phyloP scores from a whole-genome alignment of 2,888 invertebrate genomes.

The Villa cingulata region DNA sequence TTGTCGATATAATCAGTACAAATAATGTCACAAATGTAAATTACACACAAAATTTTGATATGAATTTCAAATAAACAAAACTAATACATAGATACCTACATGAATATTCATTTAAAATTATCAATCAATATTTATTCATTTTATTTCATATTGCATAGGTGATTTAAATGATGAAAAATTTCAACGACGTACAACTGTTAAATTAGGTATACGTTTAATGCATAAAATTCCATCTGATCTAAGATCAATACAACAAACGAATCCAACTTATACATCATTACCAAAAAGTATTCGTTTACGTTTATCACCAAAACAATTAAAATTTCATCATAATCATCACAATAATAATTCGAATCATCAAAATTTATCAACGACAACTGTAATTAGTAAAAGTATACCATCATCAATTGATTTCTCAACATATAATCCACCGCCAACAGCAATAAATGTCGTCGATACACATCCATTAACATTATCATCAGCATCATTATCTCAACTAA shows the following conservation, averaged over 20 bases:
- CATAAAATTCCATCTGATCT: conserved; percentile 37
- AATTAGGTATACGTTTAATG: conserved; percentile 67
- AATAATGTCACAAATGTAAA: too few species aligned
- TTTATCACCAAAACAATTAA: conserved; percentile 20
- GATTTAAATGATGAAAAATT: conserved; percentile 65
- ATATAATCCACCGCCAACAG: not conserved
- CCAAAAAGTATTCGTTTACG: conserved; percentile 18
- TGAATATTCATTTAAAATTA: too few species aligned
- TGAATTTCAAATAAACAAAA: too few species aligned
- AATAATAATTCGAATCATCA: not conserved
- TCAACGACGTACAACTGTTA: conserved; percentile 57
- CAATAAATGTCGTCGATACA: conserved; percentile 4
- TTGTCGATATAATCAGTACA: too few species aligned
- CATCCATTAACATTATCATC: conserved; percentile 5
- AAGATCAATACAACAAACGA: conserved; percentile 16
- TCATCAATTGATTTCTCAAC: conserved; percentile 2
- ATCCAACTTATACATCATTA: conserved; percentile 14
- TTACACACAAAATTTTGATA: too few species aligned
- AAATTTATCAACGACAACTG: not conserved
- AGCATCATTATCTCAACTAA: too few species aligned
- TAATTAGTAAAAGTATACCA: conserved; percentile 1
- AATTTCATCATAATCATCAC: conserved; percentile 11
- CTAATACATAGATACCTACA: too few species aligned
- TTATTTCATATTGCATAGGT: conserved; percentile 36
- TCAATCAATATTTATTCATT: not conserved